Conservation (phyloP, 2,888 invertebrate species). For the Stictocephala bisonia region DNA sequence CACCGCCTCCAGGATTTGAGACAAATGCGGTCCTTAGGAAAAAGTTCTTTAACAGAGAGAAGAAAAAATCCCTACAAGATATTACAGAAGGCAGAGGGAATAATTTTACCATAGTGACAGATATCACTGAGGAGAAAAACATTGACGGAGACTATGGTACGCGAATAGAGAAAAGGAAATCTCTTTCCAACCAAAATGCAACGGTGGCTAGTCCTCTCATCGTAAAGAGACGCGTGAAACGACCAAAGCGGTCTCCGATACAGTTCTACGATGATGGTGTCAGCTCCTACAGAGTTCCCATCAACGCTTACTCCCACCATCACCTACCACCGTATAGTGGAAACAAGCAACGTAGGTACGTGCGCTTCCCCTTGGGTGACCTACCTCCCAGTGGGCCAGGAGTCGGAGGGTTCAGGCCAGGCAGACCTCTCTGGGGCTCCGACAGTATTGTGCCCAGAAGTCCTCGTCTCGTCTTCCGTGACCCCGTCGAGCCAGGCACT, state of each 20-base stretch:
- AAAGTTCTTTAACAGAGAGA: conserved; percentile 41
- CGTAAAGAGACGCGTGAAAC: conserved; percentile 8
- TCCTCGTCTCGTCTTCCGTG: conserved; percentile 60
- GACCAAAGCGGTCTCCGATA: conserved; percentile 36
- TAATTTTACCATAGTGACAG: not conserved
- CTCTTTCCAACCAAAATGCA: not conserved
- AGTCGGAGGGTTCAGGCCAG: conserved; percentile 44
- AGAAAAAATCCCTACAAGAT: conserved; percentile 26
- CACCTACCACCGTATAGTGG: not conserved
- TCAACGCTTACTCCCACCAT: not conserved
- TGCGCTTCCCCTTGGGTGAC: conserved; percentile 55
- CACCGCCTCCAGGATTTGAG: not conserved
- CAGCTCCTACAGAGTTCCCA: not conserved
- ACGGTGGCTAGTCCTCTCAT: conserved; percentile 24
- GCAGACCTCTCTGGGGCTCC: conserved; percentile 46
- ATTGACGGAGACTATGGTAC: conserved; percentile 38
- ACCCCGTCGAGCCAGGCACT: conserved; percentile 58
- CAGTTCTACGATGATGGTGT: conserved; percentile 18
- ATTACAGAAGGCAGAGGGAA: not conserved
- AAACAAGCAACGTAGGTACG: conserved; percentile 54
- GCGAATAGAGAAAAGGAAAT: conserved; percentile 30
- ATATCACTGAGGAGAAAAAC: conserved; percentile 4
- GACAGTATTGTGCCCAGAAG: conserved; percentile 58
- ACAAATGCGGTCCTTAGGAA: conserved; percentile 34
- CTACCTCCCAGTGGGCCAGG: conserved; percentile 41